Evolutionary conservation across 2,113 vertebrate genomes (phyloP), one percentile per base, ranked within the genome.

Genomic region (Heterotis niloticus): DNA sequence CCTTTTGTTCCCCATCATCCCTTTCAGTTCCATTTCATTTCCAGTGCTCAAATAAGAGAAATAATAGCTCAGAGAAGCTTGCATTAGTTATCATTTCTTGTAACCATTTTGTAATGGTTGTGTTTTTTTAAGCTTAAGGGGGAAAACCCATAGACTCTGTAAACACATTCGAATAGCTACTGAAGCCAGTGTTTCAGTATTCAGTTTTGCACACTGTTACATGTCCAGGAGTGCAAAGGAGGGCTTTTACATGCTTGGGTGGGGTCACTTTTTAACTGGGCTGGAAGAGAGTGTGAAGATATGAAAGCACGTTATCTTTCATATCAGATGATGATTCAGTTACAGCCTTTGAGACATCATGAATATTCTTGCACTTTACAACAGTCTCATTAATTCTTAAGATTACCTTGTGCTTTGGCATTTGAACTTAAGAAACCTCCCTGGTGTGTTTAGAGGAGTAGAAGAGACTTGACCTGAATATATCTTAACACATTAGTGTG

Each of bases 391-490:
- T 60, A 60, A 70, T 59, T 62, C 56, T 78, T 60, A 16, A 78
- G 28, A 44, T 59, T 60, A 64, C 1, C 14, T 24, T 77, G 12
- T 71, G 54, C 1, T 44, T 72, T 56, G 52, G 44, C 5, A 44
- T 71, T 62, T 71, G 54, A 71, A 69, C 57, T 71, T 71, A 59
- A 9, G 54, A 20, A 71, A 62, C 77, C 77, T 71, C 56, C 1
- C 54, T 28, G 13, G 29, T 24, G 56, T 34, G 29, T 78, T 78
- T 67, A 68, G 29, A 34, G 18, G 77, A 51, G 26, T 78, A 71
- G 66, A 70, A 29, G 28, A 70, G 54, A 62, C 28, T 13, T 78
- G 67, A 60, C 77, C 77, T 51, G 66, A 78, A 78, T 78, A 68
- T 62, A 62, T 78, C 20, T 34, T 60, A 59, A 20, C 56, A 78